Base-by-base conservation (phyloP, 2,113 vertebrate species). In the Antechinus flavipes region DNA sequence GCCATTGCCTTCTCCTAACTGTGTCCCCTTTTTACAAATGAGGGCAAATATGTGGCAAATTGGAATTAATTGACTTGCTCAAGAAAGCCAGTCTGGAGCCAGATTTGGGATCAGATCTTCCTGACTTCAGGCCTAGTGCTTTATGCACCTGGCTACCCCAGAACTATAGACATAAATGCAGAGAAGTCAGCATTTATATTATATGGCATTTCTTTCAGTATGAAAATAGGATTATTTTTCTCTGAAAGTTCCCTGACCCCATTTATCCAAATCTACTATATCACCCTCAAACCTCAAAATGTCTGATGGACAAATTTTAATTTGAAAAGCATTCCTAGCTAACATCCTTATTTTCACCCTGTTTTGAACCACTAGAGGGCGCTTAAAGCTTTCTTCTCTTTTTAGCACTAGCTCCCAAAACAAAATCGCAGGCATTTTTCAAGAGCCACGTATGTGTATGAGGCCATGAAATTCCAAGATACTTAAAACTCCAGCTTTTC, bases 351-450 rank as follows among this genome's bases (percentile, higher is more conserved):
- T 58, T 54, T 3, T 96, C 50, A 91, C 68, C 93, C 2, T 0
- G 0, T 49, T 55, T 14, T 93, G 93, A 84, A 91, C 96, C 98
- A 96, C 96, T 96, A 30, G 97, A 95, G 93, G 97, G 97, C 10
- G 55, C 97, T 90, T 49, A 0, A 96, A 90, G 96, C 92, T 94
- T 49, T 93, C 90, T 90, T 93, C 91, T 47, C n/a, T 90, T 8
- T 11, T 8, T 11, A 76, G 10, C 23, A 3, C 16, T 90, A 16
- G 19, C 42, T 24, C 30, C n/a, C 46, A 23, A 24, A 53, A 0
- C 30, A 47, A 46, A 90, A 50, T 76, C 16, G 16, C n/a, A 84
- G 68, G 19, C n/a, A 42, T 42, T 42, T 84, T 84, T 68, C 0
- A 1, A 23, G 68, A 84, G 68, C 16, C 12, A 90, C 54, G 50